Evolutionary conservation across 2,113 vertebrate species (phyloP), one percentile per base, ranked within the genome.

Genomic region (Bubalus kerabau): DNA sequence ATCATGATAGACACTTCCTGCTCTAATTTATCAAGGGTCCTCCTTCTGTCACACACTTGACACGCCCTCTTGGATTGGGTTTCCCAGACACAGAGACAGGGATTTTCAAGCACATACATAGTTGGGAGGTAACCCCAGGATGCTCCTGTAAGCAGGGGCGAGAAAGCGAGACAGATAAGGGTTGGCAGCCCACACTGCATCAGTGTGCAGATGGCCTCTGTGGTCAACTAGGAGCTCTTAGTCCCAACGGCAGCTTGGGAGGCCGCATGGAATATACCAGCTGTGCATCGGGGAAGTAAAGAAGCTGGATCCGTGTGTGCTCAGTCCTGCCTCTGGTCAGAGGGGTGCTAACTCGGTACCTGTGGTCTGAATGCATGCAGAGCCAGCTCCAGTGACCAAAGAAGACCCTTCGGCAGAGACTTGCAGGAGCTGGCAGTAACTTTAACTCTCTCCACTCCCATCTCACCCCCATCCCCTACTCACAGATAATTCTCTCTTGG

Each of bases 191-290:
- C 2, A 19, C 80, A 36, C 11, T 26, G 32, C 16, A 10, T 4
- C 3, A 9, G 23, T 24, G 7, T 43, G 71, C 95, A 83, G 54
- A n/a, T 10, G 28, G 60, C 54, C 81, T 6, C 4, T 19, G 71
- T 7, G 17, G 48, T 30, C 5, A 26, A 0, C 81, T 15, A 3
- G 50, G 28, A n/a, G 32, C 40, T 24, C 4, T 23, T 6, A 3
- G 7, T 23, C 36, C 24, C 4, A 1, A 81, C 3, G 16, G 24
- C 26, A 3, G 40, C 1, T 74, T 3, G 17, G 57, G 59, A 32
- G 3, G 62, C 78, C 32, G 5, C 6, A 0, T 52, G 80, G 80
- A n/a, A 23, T n/a, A n/a, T 6, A n/a, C 11, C 30, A 52, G 50
- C 80, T 6, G 1, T 13, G 30, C 32, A 6, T 13, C 1, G 0